Evolutionary conservation across 2,888 invertebrate genomes (phyloP), one percentile per base, ranked within the genome.

Genomic region (Dione vanillae): DNA sequence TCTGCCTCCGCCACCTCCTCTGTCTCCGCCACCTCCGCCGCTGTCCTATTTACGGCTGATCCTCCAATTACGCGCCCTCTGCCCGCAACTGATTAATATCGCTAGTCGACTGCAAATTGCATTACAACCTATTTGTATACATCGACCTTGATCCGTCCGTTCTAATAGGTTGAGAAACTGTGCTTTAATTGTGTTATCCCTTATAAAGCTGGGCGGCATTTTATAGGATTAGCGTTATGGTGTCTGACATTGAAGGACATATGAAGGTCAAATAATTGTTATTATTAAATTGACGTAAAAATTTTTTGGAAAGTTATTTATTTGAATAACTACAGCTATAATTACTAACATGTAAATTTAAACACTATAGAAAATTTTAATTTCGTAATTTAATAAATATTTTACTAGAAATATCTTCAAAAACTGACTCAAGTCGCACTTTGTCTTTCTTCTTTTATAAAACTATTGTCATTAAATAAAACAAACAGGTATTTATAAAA

Each of bases 401-500:
- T n/a, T n/a, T n/a, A n/a, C n/a, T n/a, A n/a, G n/a, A n/a, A n/a
- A n/a, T n/a, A n/a, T n/a, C n/a, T n/a, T n/a, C n/a, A n/a, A n/a
- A n/a, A n/a, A n/a, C n/a, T n/a, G n/a, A n/a, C n/a, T n/a, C n/a
- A n/a, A n/a, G n/a, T n/a, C n/a, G n/a, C n/a, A n/a, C n/a, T n/a
- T n/a, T n/a, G n/a, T n/a, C 2, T 1, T 54, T 5, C 10, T 1
- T 11, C 16, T 16, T 37, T 35, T 52, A 0, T 8, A n/a, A n/a
- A 11, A 9, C 5, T 12, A n/a, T 12, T 6, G 16, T 3, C 49
- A 16, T 40, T 52, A 45, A 68, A 47, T 51, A 54, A 66, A 65
- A 27, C 9, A 61, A 67, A 14, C 20, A 68, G n/a, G 58, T 66
- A 73, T 64, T 71, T 76, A 75, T 66, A 76, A 76, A 76, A 76